Percentiles rank a stretch among this genome's conserved stretches.
Conservation (phyloP, 2,113 vertebrate species). For the Gambusia holbrooki region DNA sequence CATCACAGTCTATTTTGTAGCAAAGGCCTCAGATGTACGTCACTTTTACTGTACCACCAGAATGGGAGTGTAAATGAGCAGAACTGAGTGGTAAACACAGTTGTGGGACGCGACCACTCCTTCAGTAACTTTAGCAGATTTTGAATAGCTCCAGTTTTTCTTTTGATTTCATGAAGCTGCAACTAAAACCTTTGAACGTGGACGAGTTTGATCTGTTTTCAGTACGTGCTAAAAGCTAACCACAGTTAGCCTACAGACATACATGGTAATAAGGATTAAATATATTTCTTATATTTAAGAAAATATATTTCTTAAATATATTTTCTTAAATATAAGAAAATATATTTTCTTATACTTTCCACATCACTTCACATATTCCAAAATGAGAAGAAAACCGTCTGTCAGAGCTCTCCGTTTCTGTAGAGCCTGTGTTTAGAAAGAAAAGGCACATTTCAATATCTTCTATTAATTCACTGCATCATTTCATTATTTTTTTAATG, state of each 20-base stretch:
- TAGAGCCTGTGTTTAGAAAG: constrained; percentile 38
- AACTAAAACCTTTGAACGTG: neutral
- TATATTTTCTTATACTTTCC: neutral
- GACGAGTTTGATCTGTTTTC: neutral
- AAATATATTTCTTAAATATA: neutral
- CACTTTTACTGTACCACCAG: neutral
- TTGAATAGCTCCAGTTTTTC: neutral
- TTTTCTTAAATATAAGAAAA: neutral
- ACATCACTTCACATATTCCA: constrained; percentile 36
- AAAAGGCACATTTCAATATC: constrained; percentile 50
- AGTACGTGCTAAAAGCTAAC: neutral
- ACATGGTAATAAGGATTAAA: neutral
- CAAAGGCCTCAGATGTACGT: neutral
- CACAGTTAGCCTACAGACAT: neutral
- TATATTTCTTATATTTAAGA: too few species aligned
- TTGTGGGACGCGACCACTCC: neutral
- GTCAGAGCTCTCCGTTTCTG: constrained; percentile 45
- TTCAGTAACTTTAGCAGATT: neutral
- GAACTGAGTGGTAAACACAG: neutral
- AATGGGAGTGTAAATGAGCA: neutral
- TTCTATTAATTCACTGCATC: constrained; percentile 30
- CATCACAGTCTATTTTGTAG: neutral
- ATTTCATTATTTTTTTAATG: constrained; percentile 51
- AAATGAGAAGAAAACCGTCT: constrained; percentile 40
- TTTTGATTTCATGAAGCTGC: neutral